A percentile compares a stretch with the other conserved stretches of the same genome.
Conservation (phyloP, 2,113 vertebrate species). For the Rhynchomys soricoides region DNA sequence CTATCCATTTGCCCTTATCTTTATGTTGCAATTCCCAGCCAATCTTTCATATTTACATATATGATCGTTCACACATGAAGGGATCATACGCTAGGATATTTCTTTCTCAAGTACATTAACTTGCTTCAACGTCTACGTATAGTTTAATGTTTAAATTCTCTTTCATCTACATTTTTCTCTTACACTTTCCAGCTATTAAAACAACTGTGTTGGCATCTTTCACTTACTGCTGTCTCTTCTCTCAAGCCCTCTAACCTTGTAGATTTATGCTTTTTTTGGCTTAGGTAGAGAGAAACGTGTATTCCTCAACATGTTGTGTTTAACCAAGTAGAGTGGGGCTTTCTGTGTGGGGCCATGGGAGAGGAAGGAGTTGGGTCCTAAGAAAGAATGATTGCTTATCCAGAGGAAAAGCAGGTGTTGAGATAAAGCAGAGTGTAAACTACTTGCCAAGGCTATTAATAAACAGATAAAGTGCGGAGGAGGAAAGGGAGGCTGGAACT, state of each 20-base stretch:
- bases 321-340: slow-evolving; percentile 36
- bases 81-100: background rate
- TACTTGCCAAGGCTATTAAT: slow-evolving; percentile 51
- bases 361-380: background rate
- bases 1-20: background rate
- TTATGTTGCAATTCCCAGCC: slow-evolving; percentile 8
- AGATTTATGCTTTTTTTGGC: slow-evolving; percentile 10
- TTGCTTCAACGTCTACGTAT: background rate
- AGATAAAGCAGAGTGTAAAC: slow-evolving; percentile 59
- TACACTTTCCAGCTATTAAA: background rate
- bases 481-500: background rate
- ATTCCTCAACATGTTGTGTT: slow-evolving; percentile 79
- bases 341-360: slow-evolving; percentile 38
- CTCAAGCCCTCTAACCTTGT: background rate
- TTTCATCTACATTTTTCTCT: background rate
- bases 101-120: background rate
- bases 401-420: slow-evolving; percentile 65
- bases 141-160: slow-evolving; percentile 24
- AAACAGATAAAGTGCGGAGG: slow-evolving; percentile 34
- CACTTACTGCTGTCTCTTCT: background rate
- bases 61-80: background rate
- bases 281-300: slow-evolving; percentile 58
- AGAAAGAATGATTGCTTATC: slow-evolving; percentile 27
- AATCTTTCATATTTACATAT: background rate
- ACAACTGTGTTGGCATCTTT: slow-evolving; percentile 18